phyloP scores from a whole-genome alignment of 2,113 vertebrate genomes.

The Coryphaenoides rupestris region DNA sequence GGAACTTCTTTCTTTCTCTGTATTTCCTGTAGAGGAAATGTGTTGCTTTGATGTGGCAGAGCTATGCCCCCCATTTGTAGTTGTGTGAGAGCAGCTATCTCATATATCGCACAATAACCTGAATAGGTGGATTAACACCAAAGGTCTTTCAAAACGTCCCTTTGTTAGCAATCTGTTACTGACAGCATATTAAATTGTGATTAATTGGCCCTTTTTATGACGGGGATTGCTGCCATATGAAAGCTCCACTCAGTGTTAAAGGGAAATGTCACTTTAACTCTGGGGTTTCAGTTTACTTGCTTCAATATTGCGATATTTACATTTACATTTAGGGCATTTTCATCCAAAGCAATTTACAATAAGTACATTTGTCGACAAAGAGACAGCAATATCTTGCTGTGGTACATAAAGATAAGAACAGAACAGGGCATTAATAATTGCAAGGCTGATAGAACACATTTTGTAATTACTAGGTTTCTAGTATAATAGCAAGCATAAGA shows the following conservation, averaged over 20 bases:
- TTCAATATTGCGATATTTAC: no score
- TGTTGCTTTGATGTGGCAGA: constrained; percentile 40
- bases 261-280: no score
- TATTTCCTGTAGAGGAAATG: not conserved
- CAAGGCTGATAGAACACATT: no score
- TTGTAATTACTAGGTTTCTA: no score
- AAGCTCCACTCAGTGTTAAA: not conserved
- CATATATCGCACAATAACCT: constrained; percentile 15
- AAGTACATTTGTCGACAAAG: no score
- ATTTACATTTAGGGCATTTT: no score
- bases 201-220: constrained; percentile 35
- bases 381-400: no score
- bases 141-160: constrained; percentile 12
- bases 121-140: constrained; percentile 36
- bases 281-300: no score
- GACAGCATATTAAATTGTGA: constrained; percentile 31
- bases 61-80: constrained; percentile 29
- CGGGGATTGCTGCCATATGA: constrained; percentile 35
- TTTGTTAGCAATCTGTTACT: constrained; percentile 23
- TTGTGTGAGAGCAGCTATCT: constrained; percentile 18
- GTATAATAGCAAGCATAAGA: no score
- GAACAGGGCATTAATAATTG: no score
- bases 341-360: no score
- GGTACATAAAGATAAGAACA: no score
- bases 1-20: not conserved